Evolutionary conservation across 2,888 invertebrate species (phyloP), one percentile per base, ranked within the genome.

Genomic region (Drosophila meridionalis): DNA sequence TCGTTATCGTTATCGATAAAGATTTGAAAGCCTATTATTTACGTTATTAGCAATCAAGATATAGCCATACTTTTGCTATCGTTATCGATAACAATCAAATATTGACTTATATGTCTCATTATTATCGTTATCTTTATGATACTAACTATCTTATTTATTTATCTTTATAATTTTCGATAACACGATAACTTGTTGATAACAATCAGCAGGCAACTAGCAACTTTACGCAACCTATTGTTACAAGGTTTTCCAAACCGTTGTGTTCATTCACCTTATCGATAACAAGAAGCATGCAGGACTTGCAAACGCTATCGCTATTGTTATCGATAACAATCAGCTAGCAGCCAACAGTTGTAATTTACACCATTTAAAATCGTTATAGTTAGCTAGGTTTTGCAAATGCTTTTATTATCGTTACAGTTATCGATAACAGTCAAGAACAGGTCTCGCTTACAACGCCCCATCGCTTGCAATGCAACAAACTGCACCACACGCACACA

Each of bases 391-490:
- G 4, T 50, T 14, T 9, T 50, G 3, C 32, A 47, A 14, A 28
- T 12, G 47, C 47, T 47, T 47, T 12, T 9, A n/a, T 26, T 72
- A 74, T 66, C 71, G 69, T 47, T 57, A 63, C 30, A 30, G 61
- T 34, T 26, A 64, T 66, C 64, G 72, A 67, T 36, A 62, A 57
- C 55, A 36, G 40, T 3, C 8, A 8, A 20, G 14, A 14, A 20
- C 58, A 73, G 69, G 73, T 73, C 43, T 66, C 63, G 70, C 80
- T 67, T 63, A 69, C 70, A 79, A 45, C 56, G 42, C 56, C 43
- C 68, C 69, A 79, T 79, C 56, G 76, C 79, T 79, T 38, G 38
- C 50, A 36, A 69, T 65, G 65, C 34, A 42, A 58, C 45, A 60
- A 43, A 43, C 38, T 64, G 53, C 59, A 50, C 65, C 47, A 52